Evolutionary conservation across 2,888 invertebrate genomes (phyloP).

Genomic region (Trichopria drosophilae): DNA sequence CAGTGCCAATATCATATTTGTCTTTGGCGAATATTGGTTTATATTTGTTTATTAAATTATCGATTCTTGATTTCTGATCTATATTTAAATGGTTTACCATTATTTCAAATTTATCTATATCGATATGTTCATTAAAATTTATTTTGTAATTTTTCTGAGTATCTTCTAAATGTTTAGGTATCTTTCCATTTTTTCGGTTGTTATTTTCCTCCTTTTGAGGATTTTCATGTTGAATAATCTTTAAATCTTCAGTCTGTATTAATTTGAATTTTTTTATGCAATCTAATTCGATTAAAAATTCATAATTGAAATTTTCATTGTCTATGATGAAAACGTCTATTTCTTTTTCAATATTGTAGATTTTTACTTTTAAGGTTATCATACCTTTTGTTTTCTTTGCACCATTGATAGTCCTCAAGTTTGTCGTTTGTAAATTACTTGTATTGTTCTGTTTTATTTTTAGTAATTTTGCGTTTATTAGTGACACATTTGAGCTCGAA

Average conservation of each 20-base stretch:
- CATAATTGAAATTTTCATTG: conserved; percentile 27
- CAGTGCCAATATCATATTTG: conserved; percentile 38
- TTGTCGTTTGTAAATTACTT: conserved; percentile 27
- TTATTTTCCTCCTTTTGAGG: background rate
- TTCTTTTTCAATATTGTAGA: conserved; percentile 36
- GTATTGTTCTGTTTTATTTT: conserved; percentile 25
- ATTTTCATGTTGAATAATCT: conserved; percentile 1
- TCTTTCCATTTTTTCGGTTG: conserved; percentile 1
- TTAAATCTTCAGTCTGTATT: conserved; percentile 16
- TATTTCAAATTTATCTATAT: conserved; percentile 24
- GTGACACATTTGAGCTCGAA: conserved; percentile 35
- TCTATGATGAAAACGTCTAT: conserved; percentile 34
- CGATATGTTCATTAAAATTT: conserved; percentile 32
- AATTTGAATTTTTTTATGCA: conserved; percentile 15
- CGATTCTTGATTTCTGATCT: conserved; percentile 14
- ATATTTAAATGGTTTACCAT: conserved; percentile 25
- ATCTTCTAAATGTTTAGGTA: background rate
- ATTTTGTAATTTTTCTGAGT: conserved; percentile 9
- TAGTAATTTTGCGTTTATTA: conserved; percentile 37
- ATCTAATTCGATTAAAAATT: conserved; percentile 20
- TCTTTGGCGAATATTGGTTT: conserved; percentile 35
- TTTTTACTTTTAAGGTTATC: conserved; percentile 36
- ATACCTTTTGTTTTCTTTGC: conserved; percentile 34
- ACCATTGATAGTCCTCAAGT: conserved; percentile 39
- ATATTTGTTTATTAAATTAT: conserved; percentile 34